A percentile compares a stretch with the other conserved stretches of the same genome.
Conservation (phyloP, 53 echinoderm and acorn worm genomes). For the Zoroaster sp. region DNA sequence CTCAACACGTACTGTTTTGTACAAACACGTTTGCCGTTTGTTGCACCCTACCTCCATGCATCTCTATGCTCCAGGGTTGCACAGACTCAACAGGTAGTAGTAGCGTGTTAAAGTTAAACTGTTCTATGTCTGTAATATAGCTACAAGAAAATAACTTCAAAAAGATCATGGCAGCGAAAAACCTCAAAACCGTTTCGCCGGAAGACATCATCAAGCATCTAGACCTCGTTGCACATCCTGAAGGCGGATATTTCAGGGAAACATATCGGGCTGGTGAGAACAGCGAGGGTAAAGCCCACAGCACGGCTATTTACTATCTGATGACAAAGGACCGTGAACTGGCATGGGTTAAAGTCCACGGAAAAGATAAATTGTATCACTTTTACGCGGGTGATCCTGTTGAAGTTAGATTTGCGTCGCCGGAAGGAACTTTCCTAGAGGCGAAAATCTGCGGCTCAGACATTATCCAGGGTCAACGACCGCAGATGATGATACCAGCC, state of each 20-base stretch:
- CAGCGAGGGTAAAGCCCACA: neutral
- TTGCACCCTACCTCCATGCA: too few relatives aligned
- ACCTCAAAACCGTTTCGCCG: neutral
- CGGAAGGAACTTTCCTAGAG: constrained; percentile 10
- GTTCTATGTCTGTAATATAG: too few relatives aligned
- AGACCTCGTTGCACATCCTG: neutral
- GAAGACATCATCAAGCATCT: constrained; percentile 17
- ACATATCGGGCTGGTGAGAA: neutral
- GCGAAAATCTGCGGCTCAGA: constrained; percentile 3
- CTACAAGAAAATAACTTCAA: too few relatives aligned
- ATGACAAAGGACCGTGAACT: neutral
- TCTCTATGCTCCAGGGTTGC: too few relatives aligned
- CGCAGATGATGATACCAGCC: constrained; percentile 23
- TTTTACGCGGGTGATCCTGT: constrained; percentile 45
- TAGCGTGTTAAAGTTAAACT: too few relatives aligned
- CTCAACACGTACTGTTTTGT: too few relatives aligned
- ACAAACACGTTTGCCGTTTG: too few relatives aligned
- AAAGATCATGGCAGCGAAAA: too few relatives aligned
- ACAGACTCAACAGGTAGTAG: too few relatives aligned
- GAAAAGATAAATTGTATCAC: constrained; percentile 36
- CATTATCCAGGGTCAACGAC: neutral
- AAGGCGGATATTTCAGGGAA: constrained; percentile 37
- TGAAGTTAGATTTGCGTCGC: constrained; percentile 5
- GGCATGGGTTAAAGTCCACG: constrained; percentile 22
- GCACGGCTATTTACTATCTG: constrained; percentile 33